Evolutionary conservation across 1,140 invertebrate genomes (phyloP).

Genomic region (Helicorthomorpha holstii): DNA sequence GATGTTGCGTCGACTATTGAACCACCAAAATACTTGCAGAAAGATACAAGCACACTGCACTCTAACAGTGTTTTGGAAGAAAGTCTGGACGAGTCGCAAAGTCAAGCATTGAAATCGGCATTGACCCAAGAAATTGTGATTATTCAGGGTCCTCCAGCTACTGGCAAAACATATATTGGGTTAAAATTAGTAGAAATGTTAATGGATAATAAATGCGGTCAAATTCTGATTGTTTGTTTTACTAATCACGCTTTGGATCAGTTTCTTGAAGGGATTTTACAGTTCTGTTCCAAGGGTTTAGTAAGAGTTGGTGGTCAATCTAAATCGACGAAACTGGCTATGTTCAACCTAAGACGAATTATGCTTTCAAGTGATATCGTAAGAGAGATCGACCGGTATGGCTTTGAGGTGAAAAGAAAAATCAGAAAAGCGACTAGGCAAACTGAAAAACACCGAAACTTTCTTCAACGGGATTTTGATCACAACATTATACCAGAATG

Average conservation of each 20-base stretch:
- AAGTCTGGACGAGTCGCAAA: background rate
- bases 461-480: too few species aligned
- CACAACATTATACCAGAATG: too few species aligned
- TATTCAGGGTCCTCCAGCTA: conserved; percentile 29
- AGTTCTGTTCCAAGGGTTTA: conserved; percentile 1
- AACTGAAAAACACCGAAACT: too few species aligned
- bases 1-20: background rate
- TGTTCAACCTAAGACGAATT: conserved; percentile 3
- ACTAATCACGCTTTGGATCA: conserved; percentile 35
- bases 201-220: conserved; percentile 11
- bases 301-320: conserved; percentile 9
- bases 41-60: background rate
- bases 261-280: conserved; percentile 29
- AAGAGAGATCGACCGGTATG: too few species aligned
- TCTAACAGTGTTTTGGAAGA: conserved; percentile 12
- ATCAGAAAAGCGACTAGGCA: too few species aligned
- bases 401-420: too few species aligned
- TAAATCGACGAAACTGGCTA: background rate
- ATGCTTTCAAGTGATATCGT: too few species aligned
- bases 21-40: conserved; percentile 2
- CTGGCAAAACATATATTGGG: conserved; percentile 21
- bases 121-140: conserved; percentile 12
- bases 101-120: conserved; percentile 4
- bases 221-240: conserved; percentile 31
- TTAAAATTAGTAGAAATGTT: conserved; percentile 10